Base-by-base conservation (phyloP, 37 sponge, comb jelly and placozoan species). In the Crambe crambe region DNA sequence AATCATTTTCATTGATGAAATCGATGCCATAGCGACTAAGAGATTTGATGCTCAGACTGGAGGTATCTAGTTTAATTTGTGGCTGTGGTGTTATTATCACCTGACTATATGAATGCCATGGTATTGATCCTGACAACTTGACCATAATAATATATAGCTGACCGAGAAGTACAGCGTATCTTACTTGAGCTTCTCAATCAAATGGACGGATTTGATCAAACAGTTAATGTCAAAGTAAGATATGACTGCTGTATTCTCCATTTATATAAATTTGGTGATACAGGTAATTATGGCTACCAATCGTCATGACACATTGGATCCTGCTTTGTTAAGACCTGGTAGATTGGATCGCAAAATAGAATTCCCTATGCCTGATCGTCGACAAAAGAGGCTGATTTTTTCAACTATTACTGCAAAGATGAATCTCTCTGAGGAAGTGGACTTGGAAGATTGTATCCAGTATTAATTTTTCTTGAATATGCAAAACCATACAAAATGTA, bases 251-350 rank as follows among this genome's bases (percentile, higher is more conserved):
- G n/a, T n/a, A n/a, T n/a, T n/a, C n/a, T n/a, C n/a, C n/a, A n/a
- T n/a, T n/a, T n/a, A n/a, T n/a, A n/a, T n/a, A n/a, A n/a, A n/a
- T n/a, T n/a, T n/a, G n/a, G n/a, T n/a, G n/a, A n/a, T 60, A 23
- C 56, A 96, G 96, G 99, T 98, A 9, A 95, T 98, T 43, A 98
- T 98, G 99, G 99, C 99, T 6, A 98, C 99, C 0, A 98, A 98
- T 86, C 72, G 99, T n/a, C 73, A 91, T 37, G 99, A 98, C 78
- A 98, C 99, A 23, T 86, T 98, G 22, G 99, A 98, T 77, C 99
- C 99, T n/a, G 99, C 99, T 22, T 84, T 98, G 23, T 82, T 98
- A 37, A 59, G 99, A 27, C 99, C 99, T 26, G 99, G 99, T 15
- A 78, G 99, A 32, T 54, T 98, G 68, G 99, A 98, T 60, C 81